Evolutionary conservation across 2,797 vertebrate species (phyloP).

Genomic region (Botia almorhae): DNA sequence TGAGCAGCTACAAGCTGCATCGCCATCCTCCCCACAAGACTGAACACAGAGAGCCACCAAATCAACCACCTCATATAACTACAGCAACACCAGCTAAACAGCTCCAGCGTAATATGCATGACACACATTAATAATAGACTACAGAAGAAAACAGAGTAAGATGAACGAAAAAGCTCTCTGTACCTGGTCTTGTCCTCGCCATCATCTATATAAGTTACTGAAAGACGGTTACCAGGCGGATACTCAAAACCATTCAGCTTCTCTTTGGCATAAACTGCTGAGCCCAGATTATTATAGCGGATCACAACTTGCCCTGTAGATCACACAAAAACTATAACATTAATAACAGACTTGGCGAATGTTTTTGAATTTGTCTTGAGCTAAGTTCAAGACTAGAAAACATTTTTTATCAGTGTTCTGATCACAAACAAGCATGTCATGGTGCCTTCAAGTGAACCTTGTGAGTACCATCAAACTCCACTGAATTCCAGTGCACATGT

Average conservation of each 20-base stretch:
- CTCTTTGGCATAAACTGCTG: constrained; percentile 93
- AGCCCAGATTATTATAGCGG: constrained; percentile 91
- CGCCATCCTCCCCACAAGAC: constrained; percentile 92
- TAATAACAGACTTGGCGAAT: neutral
- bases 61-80: neutral
- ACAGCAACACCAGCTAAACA: neutral
- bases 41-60: constrained; percentile 64
- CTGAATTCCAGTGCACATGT: too few relatives aligned
- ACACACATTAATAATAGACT: neutral
- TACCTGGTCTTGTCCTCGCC: constrained; percentile 90
- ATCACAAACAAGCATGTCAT: too few relatives aligned
- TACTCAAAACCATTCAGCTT: constrained; percentile 95
- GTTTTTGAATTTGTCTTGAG: too few relatives aligned
- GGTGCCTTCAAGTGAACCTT: too few relatives aligned
- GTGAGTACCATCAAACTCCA: too few relatives aligned
- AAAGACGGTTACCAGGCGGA: constrained; percentile 91
- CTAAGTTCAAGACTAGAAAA: too few relatives aligned
- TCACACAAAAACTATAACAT: neutral
- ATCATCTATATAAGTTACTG: constrained; percentile 86
- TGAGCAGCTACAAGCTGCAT: constrained; percentile 92
- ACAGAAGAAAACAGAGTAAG: neutral
- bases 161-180: constrained; percentile 51
- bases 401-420: too few relatives aligned
- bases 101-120: neutral
- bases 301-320: constrained; percentile 87